phyloP scores from a whole-genome alignment of 64 coral and sea anemone genomes.

The Pocillopora damicornis region DNA sequence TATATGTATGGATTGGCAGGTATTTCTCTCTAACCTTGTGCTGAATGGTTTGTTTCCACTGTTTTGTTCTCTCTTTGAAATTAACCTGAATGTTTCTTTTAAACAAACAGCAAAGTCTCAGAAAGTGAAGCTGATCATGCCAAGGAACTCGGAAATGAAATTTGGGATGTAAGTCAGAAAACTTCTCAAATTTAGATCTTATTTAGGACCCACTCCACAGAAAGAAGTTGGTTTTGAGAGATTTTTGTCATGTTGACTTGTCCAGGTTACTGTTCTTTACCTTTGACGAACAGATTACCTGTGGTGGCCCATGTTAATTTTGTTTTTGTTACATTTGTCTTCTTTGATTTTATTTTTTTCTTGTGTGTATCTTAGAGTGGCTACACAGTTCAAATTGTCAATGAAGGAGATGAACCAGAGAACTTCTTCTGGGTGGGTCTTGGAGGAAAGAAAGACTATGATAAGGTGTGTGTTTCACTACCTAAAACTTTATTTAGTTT shows the following conservation, averaged over 20 bases:
- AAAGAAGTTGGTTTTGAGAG: too few relatives aligned
- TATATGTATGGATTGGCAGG: slow-evolving; percentile 98
- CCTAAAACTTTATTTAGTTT: background rate
- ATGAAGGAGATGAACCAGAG: slow-evolving; percentile 93
- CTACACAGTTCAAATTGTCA: slow-evolving; percentile 81
- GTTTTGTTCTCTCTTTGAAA: background rate
- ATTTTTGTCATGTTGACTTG: too few relatives aligned
- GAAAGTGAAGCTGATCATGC: slow-evolving; percentile 91
- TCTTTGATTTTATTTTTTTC: background rate
- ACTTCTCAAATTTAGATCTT: too few relatives aligned
- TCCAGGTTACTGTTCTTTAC: too few relatives aligned
- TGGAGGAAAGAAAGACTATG: slow-evolving; percentile 71
- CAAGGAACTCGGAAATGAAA: slow-evolving; percentile 93
- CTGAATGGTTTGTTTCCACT: background rate
- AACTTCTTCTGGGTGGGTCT: slow-evolving; percentile 95
- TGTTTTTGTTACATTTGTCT: background rate
- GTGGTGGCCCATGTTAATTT: background rate
- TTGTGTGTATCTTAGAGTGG: slow-evolving; percentile 51
- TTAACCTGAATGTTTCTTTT: background rate
- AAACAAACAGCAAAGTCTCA: slow-evolving; percentile 65
- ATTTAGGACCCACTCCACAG: too few relatives aligned
- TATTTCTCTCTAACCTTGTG: slow-evolving; percentile 8
- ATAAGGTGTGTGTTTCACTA: slow-evolving; percentile 42
- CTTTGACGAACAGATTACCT: too few relatives aligned
- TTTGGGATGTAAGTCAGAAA: slow-evolving; percentile 85